Evolutionary conservation across 2,797 vertebrate species (phyloP).

Genomic region (Hylomyscus alleni): DNA sequence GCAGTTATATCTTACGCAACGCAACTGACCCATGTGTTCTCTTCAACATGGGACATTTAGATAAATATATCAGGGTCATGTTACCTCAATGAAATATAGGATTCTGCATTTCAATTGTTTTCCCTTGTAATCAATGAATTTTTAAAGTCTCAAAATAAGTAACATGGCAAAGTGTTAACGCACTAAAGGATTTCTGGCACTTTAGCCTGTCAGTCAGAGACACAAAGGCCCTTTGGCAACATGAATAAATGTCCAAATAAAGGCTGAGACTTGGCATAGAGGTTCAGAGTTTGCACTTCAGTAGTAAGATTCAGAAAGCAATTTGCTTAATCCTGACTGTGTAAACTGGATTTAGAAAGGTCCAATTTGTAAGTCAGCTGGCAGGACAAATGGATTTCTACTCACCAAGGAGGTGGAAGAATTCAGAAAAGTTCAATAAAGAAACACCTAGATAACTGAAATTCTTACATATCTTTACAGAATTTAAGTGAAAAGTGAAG

Average conservation of each 20-base stretch:
- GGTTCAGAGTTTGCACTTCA: constrained; percentile 57
- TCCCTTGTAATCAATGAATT: neutral
- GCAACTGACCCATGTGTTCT: neutral
- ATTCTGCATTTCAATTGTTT: neutral
- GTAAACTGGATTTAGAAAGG: constrained; percentile 74
- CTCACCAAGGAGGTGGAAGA: neutral
- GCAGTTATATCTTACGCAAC: neutral
- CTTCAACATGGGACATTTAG: neutral
- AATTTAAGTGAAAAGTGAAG: neutral
- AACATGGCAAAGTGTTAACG: constrained; percentile 40
- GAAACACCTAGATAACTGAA: neutral
- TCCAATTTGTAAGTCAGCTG: constrained; percentile 78
- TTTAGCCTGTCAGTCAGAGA: constrained; percentile 53
- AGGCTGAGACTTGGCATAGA: constrained; percentile 37
- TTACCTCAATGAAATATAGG: neutral
- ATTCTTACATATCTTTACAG: neutral
- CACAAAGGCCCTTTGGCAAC: constrained; percentile 49
- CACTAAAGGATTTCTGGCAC: constrained; percentile 56
- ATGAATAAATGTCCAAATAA: constrained; percentile 69
- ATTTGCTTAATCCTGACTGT: constrained; percentile 79
- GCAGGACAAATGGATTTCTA: constrained; percentile 71
- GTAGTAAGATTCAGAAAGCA: constrained; percentile 62
- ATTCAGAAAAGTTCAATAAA: neutral
- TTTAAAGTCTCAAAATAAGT: constrained; percentile 51
- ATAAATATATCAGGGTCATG: neutral